Evolutionary conservation across 1,140 invertebrate genomes (phyloP), one percentile per base, ranked within the genome.

Genomic region (Leptonema lineaticorne): DNA sequence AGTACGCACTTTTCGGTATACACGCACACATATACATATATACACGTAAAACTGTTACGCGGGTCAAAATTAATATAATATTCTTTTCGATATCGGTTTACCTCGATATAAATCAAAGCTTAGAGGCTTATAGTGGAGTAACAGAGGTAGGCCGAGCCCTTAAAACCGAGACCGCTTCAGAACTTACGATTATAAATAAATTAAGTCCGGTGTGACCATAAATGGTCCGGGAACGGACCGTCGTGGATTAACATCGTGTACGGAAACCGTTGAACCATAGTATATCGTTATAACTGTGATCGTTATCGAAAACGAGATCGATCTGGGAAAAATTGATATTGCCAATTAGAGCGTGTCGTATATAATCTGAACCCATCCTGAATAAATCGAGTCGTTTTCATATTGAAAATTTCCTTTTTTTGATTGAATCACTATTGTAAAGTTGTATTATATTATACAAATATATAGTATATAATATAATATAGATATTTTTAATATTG

Each of bases 151-250:
- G 26, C 24, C 14, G 29, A 30, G 56, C 56, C 56, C 56, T 30
- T 27, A 27, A 30, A 28, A n/a, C 24, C 24, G n/a, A 26, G 4
- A 33, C 30, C 5, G 30, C 30, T 33, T 5, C 30, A 20, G 20
- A 62, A 62, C 29, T 62, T 62, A 62, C 28, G 58, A 62, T 62
- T 37, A 28, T 62, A 62, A 62, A 62, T 62, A 62, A 62, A 37
- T 62, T 33, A 62, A 62, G 58, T 64, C 62, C 62, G 28, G 22
- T 56, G 60, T 48, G 60, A 63, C 60, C 62, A 64, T 69, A 64
- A 64, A 69, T 20, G 68, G 63, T 6, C 37, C 37, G 57, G 45
- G 60, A 16, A n/a, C 62, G 26, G 22, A 69, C 60, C 68, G 33
- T 50, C 45, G 50, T 24, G 68, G 68, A 64, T 63, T 64, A 41